A percentile compares a stretch with the other conserved stretches of the same genome.
Conservation (phyloP, 2,113 vertebrate genomes). For the Tamias sibiricus region DNA sequence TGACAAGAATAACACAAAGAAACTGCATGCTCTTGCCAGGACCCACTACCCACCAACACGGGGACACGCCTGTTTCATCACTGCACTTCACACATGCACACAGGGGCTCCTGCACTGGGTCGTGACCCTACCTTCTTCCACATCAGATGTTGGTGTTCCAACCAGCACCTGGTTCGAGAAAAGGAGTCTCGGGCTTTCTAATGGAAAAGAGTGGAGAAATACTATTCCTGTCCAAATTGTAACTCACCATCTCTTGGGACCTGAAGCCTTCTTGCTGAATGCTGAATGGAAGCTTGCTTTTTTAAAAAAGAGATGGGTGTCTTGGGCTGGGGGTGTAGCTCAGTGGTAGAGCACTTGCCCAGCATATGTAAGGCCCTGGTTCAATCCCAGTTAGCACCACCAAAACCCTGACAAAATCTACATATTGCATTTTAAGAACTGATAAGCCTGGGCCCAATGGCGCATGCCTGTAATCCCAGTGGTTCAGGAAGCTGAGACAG, state of each 20-base stretch:
- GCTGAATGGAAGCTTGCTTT: not conserved
- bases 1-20: not conserved
- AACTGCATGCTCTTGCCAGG: not conserved
- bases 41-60: too few relatives aligned
- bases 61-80: rapidly evolving
- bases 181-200: not conserved
- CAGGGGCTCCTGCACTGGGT: not conserved
- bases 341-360: not conserved
- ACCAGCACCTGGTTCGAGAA: not conserved
- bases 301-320: too few relatives aligned
- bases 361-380: too few relatives aligned
- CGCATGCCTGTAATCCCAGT: too few relatives aligned
- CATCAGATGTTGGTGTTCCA: not conserved
- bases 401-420: not conserved
- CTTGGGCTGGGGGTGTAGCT: not conserved
- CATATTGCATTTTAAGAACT: not conserved
- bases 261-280: not conserved
- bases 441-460: too few relatives aligned
- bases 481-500: too few relatives aligned
- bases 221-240: not conserved
- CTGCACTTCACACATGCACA: too few relatives aligned
- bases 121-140: not conserved
- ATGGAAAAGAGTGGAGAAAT: not conserved
- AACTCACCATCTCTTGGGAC: not conserved
- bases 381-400: too few relatives aligned